Base-by-base conservation (phyloP, 2,797 vertebrate species). In the Hybognathus amarus region DNA sequence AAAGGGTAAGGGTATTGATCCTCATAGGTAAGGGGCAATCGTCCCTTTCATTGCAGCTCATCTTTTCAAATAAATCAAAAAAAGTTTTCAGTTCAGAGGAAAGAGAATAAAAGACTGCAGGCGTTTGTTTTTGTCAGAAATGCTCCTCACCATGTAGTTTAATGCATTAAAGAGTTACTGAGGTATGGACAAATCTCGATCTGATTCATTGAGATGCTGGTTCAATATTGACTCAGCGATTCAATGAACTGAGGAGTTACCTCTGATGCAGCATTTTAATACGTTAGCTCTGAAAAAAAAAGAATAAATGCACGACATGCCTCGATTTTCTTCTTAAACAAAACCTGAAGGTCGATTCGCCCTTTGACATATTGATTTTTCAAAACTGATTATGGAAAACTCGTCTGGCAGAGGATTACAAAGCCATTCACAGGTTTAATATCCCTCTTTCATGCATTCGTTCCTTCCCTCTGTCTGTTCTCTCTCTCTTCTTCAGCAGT, bases 361-460 rank as follows among this genome's bases (percentile, higher is more conserved):
- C 75, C 75, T 71, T 80, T 83, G 81, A 69, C 81, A 45, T 77
- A 83, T 83, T 69, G 81, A 83, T 82, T 68, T 56, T 83, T 83
- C 63, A 69, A 45, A 69, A 47, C 64, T 83, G 64, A 77, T 78
- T 78, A 78, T 71, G 66, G 52, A 78, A 77, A 83, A 78, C 64
- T 77, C 5, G 22, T 78, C 42, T 27, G 54, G 40, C 17, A 30
- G 76, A 52, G 66, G 82, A 83, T 78, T 71, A 78, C 52, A 68
- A 24, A 42, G 74, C 61, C 59, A 79, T 47, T 82, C 42, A 24
- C 20, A 11, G 42, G 66, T 45, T 80, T 61, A 66, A 64, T 74
- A 40, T 80, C 80, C 27, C 50, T 83, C 80, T 79, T 36, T 77
- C 79, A n/a, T 73, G 61, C 20, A 6, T 36, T 76, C 7, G 27